These are phyloP conservation scores for Periphyllus acericola DNA, from an alignment of 2,888 invertebrate species.

Conservation along the genomic window DNA sequence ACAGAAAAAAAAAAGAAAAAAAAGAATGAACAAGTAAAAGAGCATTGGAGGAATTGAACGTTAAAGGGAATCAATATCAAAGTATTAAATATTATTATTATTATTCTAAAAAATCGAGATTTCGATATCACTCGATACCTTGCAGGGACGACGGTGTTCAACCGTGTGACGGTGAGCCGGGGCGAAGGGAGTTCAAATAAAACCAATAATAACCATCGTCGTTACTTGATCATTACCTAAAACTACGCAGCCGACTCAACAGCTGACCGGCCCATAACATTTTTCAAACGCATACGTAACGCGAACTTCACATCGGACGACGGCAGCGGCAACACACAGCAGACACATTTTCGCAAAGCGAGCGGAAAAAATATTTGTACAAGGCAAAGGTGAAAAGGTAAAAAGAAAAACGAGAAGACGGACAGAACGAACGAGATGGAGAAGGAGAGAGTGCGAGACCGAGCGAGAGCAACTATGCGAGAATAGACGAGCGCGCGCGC, in stretches of 20 bases:
- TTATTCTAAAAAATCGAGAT: neutral
- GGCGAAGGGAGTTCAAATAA: neutral
- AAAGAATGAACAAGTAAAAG: neutral
- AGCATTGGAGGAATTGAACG: neutral
- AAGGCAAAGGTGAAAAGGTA: neutral
- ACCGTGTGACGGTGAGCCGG: neutral
- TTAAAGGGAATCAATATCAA: too few relatives aligned
- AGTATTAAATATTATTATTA: neutral
- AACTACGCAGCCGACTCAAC: neutral
- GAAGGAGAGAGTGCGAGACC: neutral
- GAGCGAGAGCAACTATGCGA: neutral
- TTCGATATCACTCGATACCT: neutral
- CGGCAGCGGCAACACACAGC: neutral
- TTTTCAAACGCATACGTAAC: constrained; percentile 5
- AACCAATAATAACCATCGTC: neutral
- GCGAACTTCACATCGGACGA: neutral
- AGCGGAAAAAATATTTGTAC: neutral
- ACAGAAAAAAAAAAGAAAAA: neutral
- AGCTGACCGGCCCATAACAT: constrained; percentile 16
- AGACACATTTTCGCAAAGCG: constrained; percentile 15
- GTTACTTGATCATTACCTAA: neutral
- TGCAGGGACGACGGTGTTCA: neutral
- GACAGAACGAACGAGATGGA: neutral
- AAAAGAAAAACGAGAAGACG: neutral
- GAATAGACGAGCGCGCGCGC: neutral